Conservation (phyloP, 2,888 invertebrate genomes). For the Drosophila leonis region DNA sequence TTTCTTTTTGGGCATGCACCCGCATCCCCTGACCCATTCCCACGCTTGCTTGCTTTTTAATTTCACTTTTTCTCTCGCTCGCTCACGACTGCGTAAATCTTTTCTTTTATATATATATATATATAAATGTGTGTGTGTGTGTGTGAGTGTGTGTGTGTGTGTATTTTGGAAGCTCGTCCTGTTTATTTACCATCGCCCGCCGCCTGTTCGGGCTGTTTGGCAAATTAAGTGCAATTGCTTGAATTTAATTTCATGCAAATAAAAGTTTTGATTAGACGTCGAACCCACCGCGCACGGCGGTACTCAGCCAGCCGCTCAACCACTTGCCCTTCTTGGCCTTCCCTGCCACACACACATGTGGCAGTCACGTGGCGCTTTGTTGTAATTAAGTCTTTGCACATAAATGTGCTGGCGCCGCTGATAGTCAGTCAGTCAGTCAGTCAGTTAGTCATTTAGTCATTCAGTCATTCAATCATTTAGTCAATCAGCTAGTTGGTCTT, state of each 20-base stretch:
- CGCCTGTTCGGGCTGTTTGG: slow-evolving; percentile 68
- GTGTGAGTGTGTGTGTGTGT: background rate
- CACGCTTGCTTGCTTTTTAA: slow-evolving; percentile 76
- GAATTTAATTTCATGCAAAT: slow-evolving; percentile 84
- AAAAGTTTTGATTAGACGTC: slow-evolving; percentile 83
- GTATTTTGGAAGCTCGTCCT: slow-evolving; percentile 49
- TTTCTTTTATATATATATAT: slow-evolving; percentile 52
- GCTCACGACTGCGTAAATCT: slow-evolving; percentile 42
- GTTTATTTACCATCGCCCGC: slow-evolving; percentile 74
- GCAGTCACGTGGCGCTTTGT: slow-evolving; percentile 57
- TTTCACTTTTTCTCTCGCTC: slow-evolving; percentile 44
- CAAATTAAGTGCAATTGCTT: slow-evolving; percentile 84
- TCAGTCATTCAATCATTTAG: slow-evolving; percentile 18
- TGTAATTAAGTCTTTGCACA: slow-evolving; percentile 76
- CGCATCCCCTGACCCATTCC: slow-evolving; percentile 30
- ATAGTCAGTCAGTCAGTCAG: slow-evolving; percentile 35
- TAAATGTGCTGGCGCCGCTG: slow-evolving; percentile 50
- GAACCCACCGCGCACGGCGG: slow-evolving; percentile 20
- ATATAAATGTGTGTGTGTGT: slow-evolving; percentile 15
- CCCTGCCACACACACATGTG: slow-evolving; percentile 54
- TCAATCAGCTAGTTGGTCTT: slow-evolving; percentile 9
- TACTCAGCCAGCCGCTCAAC: background rate
- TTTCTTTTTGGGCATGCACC: slow-evolving; percentile 9
- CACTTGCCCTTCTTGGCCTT: slow-evolving; percentile 14
- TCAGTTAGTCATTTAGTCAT: slow-evolving; percentile 12